Evolutionary conservation across 2,113 vertebrate genomes (phyloP).

Genomic region (Telmatochromis bifrenatus): DNA sequence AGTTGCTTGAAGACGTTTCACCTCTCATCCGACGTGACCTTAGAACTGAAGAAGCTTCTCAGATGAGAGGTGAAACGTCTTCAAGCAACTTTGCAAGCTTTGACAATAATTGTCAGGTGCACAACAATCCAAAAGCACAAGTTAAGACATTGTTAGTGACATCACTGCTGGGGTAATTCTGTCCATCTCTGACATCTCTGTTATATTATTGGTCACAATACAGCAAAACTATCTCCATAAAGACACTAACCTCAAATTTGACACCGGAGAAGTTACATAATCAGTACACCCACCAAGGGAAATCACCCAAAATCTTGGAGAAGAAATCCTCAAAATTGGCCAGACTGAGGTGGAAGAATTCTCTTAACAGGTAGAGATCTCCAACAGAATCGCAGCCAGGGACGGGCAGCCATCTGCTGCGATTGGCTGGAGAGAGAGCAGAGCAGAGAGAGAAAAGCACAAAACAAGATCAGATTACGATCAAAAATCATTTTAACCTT

Average conservation of each 20-base stretch:
- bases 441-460: fast-evolving
- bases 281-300: neutral
- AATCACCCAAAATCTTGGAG: neutral
- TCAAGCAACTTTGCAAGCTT: too few relatives aligned
- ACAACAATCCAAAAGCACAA: fast-evolving
- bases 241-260: neutral
- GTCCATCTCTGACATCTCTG: fast-evolving
- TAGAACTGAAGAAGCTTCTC: too few relatives aligned
- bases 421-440: neutral
- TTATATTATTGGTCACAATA: neutral
- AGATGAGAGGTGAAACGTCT: too few relatives aligned
- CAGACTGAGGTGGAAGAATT: neutral
- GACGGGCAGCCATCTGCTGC: neutral
- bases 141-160: fast-evolving
- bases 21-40: too few relatives aligned
- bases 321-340: neutral
- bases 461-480: neutral
- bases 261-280: fast-evolving
- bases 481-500: neutral
- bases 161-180: neutral
- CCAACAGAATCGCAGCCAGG: neutral
- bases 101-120: neutral
- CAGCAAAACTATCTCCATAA: neutral
- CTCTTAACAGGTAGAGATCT: neutral
- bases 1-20: too few relatives aligned